Evolutionary conservation across 37 sponge, comb jelly and placozoan genomes (phyloP), one percentile per base, ranked within the genome.

Genomic region (Ianthella basta): DNA sequence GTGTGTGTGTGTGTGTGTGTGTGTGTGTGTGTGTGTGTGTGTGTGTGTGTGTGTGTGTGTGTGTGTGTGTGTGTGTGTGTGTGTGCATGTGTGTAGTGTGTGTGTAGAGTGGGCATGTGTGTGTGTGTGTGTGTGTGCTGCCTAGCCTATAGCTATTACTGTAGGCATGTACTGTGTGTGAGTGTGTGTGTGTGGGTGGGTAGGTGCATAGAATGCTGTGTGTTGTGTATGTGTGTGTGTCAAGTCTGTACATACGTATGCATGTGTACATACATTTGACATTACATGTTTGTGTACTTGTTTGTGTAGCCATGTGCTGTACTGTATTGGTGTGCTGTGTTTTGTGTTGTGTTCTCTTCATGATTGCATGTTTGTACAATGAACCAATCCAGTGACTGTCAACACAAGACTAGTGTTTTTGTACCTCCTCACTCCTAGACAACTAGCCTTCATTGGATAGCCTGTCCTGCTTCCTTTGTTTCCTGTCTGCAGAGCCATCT

Each of bases 401-500:
- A n/a, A n/a, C n/a, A n/a, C n/a, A n/a, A n/a, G n/a, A n/a, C n/a
- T n/a, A n/a, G n/a, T n/a, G n/a, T n/a, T n/a, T n/a, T n/a, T n/a
- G n/a, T n/a, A n/a, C n/a, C n/a, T n/a, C n/a, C n/a, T n/a, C n/a
- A n/a, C n/a, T n/a, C n/a, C n/a, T n/a, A n/a, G n/a, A n/a, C n/a
- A n/a, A n/a, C n/a, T n/a, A n/a, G n/a, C n/a, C n/a, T n/a, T n/a
- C n/a, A n/a, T n/a, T n/a, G n/a, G n/a, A n/a, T 8, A 44, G 50
- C 50, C 8, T 3, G 50, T 44, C 23, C 24, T 53, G 25, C 69
- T 1, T 81, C 13, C 10, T 81, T 25, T 54, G 20, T 57, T 0
- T 15, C 34, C 5, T 57, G 36, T 34, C 32, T 60, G 21, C 78
- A 92, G 93, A 88, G 1, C 95, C 95, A 4, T 34, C 65, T 35